Evolutionary conservation across 2,888 invertebrate species (phyloP).

Genomic region (Julus scandinavius): DNA sequence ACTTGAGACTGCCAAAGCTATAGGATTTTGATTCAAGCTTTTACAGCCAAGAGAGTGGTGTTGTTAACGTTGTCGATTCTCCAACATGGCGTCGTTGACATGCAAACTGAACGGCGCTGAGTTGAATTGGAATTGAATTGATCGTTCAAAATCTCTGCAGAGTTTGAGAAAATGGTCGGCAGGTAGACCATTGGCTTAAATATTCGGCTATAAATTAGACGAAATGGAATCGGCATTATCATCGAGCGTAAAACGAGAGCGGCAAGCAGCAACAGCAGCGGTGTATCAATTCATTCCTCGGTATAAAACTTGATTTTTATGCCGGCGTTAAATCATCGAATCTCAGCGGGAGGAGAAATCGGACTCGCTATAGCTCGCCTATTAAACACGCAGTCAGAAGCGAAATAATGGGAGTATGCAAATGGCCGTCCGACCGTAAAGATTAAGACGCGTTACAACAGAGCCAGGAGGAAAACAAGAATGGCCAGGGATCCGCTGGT

Average conservation of each 20-base stretch:
- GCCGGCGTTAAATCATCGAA: not conserved
- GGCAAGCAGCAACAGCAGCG: not conserved
- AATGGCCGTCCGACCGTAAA: not conserved
- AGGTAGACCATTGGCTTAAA: not conserved
- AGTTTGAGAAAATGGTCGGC: not conserved
- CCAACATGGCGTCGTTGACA: too few relatives aligned
- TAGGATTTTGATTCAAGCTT: too few relatives aligned
- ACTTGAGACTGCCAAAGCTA: too few relatives aligned
- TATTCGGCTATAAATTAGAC: not conserved
- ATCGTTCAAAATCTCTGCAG: not conserved
- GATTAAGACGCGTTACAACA: not conserved
- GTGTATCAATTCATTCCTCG: constrained; percentile 17
- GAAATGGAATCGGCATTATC: not conserved
- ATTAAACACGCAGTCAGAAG: not conserved
- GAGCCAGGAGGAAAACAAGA: not conserved
- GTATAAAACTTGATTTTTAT: constrained; percentile 20
- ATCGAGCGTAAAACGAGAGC: not conserved
- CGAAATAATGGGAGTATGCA: not conserved
- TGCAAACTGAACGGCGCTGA: not conserved
- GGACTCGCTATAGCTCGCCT: not conserved
- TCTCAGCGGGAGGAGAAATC: constrained; percentile 4
- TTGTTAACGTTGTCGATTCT: too few relatives aligned
- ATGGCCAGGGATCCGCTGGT: not conserved
- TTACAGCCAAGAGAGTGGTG: too few relatives aligned
- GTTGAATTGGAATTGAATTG: not conserved